These are phyloP conservation scores for Troides helena DNA, from an alignment of 2,888 invertebrate species.

Conservation along the genomic window DNA sequence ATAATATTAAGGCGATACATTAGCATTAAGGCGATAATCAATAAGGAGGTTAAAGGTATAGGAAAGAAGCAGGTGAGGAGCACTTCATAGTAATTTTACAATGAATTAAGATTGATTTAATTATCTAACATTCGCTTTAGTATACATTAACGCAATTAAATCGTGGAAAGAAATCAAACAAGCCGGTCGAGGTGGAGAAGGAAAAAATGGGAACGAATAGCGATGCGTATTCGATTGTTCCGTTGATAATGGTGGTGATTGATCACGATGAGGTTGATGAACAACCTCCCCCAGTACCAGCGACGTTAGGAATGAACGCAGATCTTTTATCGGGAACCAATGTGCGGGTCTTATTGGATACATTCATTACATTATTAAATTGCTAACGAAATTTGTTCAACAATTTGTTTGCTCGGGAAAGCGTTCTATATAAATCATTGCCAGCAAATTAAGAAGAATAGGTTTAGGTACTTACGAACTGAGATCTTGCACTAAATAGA, in stretches of 20 bases:
- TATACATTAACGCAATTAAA: conserved; percentile 5
- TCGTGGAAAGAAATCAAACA: conserved; percentile 2
- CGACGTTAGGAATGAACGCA: conserved; percentile 9
- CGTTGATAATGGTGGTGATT: conserved; percentile 21
- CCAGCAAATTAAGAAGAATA: no score
- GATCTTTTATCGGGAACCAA: conserved; percentile 22
- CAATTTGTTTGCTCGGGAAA: no score
- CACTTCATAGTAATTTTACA: no score
- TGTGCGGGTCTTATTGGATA: conserved; percentile 17
- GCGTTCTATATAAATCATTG: no score
- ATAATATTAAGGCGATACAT: no score
- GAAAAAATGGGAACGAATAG: conserved; percentile 8
- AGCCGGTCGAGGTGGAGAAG: background rate
- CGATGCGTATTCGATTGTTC: conserved; percentile 27
- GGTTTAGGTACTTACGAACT: no score
- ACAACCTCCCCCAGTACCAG: conserved; percentile 14
- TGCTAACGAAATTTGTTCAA: background rate
- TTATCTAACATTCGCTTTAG: background rate
- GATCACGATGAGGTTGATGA: conserved; percentile 21
- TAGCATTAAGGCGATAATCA: no score
- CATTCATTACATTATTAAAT: conserved; percentile 18
- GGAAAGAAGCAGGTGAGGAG: no score
- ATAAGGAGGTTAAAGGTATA: no score
- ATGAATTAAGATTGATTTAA: no score
- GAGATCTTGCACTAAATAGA: no score